These are phyloP conservation scores for Gisinianus flammeolus DNA, from an alignment of 2,888 invertebrate species.

Conservation along the genomic window DNA sequence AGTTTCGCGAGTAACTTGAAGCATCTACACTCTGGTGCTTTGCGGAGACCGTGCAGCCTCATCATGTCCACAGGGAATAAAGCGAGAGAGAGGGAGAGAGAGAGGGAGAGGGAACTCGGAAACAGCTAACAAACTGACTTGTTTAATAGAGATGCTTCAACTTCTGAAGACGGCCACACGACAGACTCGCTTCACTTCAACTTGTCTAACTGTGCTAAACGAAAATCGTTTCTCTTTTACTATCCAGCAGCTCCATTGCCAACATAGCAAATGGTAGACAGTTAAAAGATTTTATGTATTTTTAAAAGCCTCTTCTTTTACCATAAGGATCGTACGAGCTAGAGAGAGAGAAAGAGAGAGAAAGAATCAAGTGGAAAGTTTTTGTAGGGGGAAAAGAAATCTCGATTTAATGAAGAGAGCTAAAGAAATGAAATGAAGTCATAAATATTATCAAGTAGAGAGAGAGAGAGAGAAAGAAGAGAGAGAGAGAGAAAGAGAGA, in stretches of 20 bases:
- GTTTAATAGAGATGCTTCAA: slow-evolving; percentile 28
- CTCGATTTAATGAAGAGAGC: neutral
- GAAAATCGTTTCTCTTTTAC: slow-evolving; percentile 1
- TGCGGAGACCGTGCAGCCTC: slow-evolving; percentile 23
- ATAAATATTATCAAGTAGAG: neutral
- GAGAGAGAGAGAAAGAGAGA: neutral
- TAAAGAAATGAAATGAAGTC: too few relatives aligned
- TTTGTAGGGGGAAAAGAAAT: neutral
- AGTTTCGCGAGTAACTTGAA: neutral
- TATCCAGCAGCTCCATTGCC: neutral
- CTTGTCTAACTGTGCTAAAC: neutral
- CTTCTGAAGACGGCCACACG: neutral
- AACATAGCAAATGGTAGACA: neutral
- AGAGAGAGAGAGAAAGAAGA: neutral
- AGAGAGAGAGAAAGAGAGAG: neutral
- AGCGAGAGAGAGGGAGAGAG: neutral
- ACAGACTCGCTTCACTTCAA: slow-evolving; percentile 14
- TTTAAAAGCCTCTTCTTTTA: neutral
- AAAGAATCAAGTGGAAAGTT: neutral
- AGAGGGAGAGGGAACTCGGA: slow-evolving; percentile 16
- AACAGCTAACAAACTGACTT: slow-evolving; percentile 35
- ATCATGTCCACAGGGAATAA: slow-evolving; percentile 36
- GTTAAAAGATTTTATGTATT: slow-evolving; percentile 30
- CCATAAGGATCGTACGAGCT: too few relatives aligned
- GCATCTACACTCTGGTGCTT: slow-evolving; percentile 18